Evolutionary conservation across 1,140 invertebrate species (phyloP).

Genomic region (Ladona fulva): DNA sequence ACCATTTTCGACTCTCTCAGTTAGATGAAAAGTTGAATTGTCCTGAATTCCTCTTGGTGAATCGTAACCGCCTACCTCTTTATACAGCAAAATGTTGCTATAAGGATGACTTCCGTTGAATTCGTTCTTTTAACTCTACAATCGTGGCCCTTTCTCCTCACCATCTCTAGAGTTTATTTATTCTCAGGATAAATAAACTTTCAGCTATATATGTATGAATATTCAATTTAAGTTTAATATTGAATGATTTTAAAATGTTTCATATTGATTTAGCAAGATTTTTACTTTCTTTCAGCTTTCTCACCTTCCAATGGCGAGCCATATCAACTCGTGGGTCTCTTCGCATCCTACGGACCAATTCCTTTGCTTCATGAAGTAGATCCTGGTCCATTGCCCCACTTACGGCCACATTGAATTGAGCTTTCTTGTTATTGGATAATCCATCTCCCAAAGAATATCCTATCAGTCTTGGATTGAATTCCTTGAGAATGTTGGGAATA

Average conservation of each 20-base stretch:
- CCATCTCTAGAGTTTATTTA: too few relatives aligned
- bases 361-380: constrained; percentile 30
- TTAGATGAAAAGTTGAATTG: too few relatives aligned
- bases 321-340: constrained; percentile 26
- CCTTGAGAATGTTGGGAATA: constrained; percentile 23
- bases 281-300: not conserved
- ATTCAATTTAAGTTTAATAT: not conserved
- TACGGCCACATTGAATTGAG: constrained; percentile 21
- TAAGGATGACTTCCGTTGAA: too few relatives aligned
- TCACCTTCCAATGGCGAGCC: constrained; percentile 20
- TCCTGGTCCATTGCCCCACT: constrained; percentile 21
- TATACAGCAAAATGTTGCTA: too few relatives aligned
- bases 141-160: too few relatives aligned
- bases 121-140: too few relatives aligned
- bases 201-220: too few relatives aligned
- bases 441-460: constrained; percentile 18
- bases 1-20: too few relatives aligned
- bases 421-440: not conserved
- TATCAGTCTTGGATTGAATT: constrained; percentile 21
- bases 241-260: not conserved
- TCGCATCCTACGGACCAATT: constrained; percentile 31
- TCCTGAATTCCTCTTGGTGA: too few relatives aligned
- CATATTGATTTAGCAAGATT: not conserved
- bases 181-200: too few relatives aligned
- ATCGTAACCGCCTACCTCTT: too few relatives aligned